Evolutionary conservation across 2,113 vertebrate species (phyloP).

Genomic region (Ciconia stormi): DNA sequence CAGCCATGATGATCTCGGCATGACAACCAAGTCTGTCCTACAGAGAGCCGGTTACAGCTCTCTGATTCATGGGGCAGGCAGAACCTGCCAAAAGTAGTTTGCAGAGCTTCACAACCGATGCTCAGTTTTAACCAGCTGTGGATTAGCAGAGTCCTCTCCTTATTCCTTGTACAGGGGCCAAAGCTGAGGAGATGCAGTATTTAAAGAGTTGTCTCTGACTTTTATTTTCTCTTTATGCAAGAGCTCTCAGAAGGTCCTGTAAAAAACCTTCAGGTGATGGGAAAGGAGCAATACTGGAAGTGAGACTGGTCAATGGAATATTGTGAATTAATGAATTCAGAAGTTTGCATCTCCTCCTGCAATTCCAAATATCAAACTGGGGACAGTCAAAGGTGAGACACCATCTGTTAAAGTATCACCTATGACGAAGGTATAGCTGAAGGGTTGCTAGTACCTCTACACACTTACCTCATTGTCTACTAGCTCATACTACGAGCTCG

Average conservation of each 20-base stretch:
- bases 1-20: neutral
- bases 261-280: neutral
- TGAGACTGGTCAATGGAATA: neutral
- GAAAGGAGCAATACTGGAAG: neutral
- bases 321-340: neutral
- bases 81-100: neutral
- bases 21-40: neutral
- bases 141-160: neutral
- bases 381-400: neutral
- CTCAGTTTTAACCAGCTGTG: neutral
- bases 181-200: neutral
- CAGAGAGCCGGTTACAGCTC: neutral
- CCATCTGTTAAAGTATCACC: accelerated
- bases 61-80: neutral
- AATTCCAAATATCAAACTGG: neutral
- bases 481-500: no score
- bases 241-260: neutral
- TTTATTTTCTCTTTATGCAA: neutral
- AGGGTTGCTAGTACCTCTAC: neutral
- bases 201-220: neutral
- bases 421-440: accelerated
- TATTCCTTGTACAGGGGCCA: neutral
- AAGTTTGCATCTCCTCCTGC: neutral
- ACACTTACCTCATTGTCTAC: neutral
- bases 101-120: neutral